Percentiles rank a stretch among this genome's conserved stretches.
Evolutionary conservation across 2,797 vertebrate species (phyloP).

Genomic region (Rhynchotus rufescens): DNA sequence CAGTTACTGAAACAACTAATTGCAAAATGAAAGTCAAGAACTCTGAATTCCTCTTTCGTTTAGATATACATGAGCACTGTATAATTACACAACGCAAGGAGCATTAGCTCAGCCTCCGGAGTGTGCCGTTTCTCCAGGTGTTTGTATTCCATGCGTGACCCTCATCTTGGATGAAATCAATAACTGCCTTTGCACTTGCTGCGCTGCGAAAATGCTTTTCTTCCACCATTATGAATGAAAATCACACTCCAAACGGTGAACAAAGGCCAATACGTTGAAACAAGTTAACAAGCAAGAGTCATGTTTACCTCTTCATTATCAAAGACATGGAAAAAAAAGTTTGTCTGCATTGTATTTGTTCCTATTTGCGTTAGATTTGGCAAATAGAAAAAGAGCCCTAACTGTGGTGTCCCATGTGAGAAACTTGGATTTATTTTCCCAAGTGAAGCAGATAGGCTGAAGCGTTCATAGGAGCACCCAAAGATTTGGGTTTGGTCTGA

Average conservation of each 20-base stretch:
- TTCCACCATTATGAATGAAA: background rate
- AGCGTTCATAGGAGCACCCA: background rate
- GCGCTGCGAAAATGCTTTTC: slow-evolving; percentile 11
- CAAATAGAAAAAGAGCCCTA: background rate
- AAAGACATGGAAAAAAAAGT: background rate
- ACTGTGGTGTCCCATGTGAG: background rate
- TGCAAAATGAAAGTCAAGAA: background rate
- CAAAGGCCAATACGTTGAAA: background rate
- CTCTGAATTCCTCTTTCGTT: background rate
- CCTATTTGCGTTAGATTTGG: background rate
- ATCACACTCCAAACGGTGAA: slow-evolving; percentile 9
- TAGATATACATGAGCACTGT: background rate
- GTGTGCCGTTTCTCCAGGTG: background rate
- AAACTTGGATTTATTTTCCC: background rate
- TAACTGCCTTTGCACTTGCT: slow-evolving; percentile 2
- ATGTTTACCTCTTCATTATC: background rate
- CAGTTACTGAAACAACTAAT: background rate
- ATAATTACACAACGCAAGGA: background rate
- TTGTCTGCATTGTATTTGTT: background rate
- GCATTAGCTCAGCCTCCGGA: background rate
- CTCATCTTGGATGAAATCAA: background rate
- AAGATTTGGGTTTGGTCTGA: background rate
- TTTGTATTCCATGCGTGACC: background rate
- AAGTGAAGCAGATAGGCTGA: background rate
- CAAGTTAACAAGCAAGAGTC: background rate